Evolutionary conservation across 2,888 invertebrate species (phyloP).

Genomic region (Sesia apiformis): DNA sequence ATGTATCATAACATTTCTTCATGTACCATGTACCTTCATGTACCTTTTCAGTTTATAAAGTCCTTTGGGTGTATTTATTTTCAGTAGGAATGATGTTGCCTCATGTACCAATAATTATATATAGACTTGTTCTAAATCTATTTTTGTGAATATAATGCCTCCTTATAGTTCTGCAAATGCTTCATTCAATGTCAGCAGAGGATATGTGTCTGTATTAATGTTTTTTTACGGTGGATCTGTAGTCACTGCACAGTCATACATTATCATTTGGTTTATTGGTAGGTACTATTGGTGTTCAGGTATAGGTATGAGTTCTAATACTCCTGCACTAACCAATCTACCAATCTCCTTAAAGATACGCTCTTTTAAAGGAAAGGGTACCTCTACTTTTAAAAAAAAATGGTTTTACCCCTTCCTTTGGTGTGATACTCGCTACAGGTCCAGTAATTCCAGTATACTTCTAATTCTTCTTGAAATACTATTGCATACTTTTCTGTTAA

Average conservation of each 20-base stretch:
- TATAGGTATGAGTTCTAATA: conserved; percentile 3
- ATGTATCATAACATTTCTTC: conserved; percentile 3
- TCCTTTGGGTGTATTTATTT: conserved; percentile 2
- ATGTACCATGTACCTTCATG: conserved; percentile 10
- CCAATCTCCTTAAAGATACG: conserved; percentile 2
- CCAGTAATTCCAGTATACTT: conserved; percentile 2
- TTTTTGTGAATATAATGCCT: conserved; percentile 3
- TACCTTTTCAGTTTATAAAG: conserved; percentile 1
- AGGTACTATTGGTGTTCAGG: conserved; percentile 5
- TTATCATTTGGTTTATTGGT: conserved; percentile 1
- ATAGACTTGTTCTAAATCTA: conserved; percentile 6
- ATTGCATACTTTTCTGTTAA: background rate
- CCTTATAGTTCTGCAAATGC: conserved; percentile 1
- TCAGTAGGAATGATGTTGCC: background rate
- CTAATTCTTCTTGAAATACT: conserved; percentile 1
- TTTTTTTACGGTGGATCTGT: conserved; percentile 2
- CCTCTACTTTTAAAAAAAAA: conserved; percentile 3
- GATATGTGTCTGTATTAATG: conserved; percentile 5
- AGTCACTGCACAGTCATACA: conserved; percentile 3
- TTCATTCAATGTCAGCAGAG: conserved; percentile 3
- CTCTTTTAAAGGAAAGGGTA: conserved; percentile 3
- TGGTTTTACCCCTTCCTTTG: background rate
- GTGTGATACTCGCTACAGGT: background rate
- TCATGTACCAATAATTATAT: conserved; percentile 4
- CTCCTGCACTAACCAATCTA: background rate